A percentile compares a stretch with the other conserved stretches of the same genome.
These are phyloP conservation scores for Eueremaeus valkanovi DNA, from an alignment of 2,888 invertebrate species.

Conservation along the genomic window DNA sequence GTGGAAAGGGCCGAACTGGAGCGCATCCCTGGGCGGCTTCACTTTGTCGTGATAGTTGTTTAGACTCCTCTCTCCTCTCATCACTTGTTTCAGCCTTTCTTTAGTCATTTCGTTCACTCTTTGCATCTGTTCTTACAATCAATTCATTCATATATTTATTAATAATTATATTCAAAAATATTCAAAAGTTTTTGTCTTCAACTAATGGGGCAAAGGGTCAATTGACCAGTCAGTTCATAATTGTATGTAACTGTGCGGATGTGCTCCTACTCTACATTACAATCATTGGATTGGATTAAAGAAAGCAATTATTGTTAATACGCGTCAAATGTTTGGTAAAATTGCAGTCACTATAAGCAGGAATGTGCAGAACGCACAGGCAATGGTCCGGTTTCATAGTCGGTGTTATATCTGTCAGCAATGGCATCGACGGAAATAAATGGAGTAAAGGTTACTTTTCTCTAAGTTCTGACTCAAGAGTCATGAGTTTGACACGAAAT, in stretches of 20 bases:
- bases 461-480: too few relatives aligned
- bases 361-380: background rate
- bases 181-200: background rate
- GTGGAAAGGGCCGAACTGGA: slow-evolving; percentile 36
- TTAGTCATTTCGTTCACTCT: slow-evolving; percentile 33
- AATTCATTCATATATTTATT: background rate
- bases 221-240: too few relatives aligned
- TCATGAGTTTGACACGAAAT: too few relatives aligned
- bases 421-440: too few relatives aligned
- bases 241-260: too few relatives aligned
- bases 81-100: slow-evolving; percentile 40
- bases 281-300: too few relatives aligned
- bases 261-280: too few relatives aligned
- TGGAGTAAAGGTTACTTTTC: too few relatives aligned
- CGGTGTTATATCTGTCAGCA: background rate
- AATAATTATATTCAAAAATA: background rate
- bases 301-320: too few relatives aligned
- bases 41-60: slow-evolving; percentile 22
- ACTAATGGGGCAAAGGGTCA: background rate
- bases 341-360: background rate
- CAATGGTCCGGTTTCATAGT: background rate
- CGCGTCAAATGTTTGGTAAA: too few relatives aligned
- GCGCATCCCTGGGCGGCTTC: slow-evolving; percentile 38
- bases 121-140: slow-evolving; percentile 11
- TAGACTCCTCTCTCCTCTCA: slow-evolving; percentile 36